Base-by-base conservation (phyloP, 1,140 invertebrate species). In the Sipha flava region DNA sequence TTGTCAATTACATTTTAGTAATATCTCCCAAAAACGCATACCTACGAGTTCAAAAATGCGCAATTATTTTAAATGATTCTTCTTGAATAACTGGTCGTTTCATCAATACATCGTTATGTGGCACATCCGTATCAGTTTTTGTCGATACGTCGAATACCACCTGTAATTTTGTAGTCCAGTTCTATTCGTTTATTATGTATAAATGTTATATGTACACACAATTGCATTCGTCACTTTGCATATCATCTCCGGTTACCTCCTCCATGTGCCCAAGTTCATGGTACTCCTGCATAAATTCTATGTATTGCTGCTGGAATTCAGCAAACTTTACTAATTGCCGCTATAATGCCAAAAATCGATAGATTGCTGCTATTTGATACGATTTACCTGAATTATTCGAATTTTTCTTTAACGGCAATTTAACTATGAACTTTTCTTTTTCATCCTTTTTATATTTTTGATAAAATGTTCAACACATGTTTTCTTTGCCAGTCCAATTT, bases 91-190 rank as follows among this genome's bases (percentile, higher is more conserved):
- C 82, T 23, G 83, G 80, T 23, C 82, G 81, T 1, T 72, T 73
- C 7, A 80, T 49, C 18, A 84, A 72, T 37, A 52, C 57, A 29
- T 85, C 82, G 80, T 86, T 86, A 0, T 86, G 80, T 0, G 83
- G 84, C 14, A 81, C 12, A n/a, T 77, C 80, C n/a, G 79, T 80
- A 54, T 26, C 70, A 1, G 79, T 62, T 47, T 82, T 82, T 2
- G 82, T 82, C 12, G 81, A 83, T 0, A 81, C 85, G 31, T 80
- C 29, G 66, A 80, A 73, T n/a, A 81, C 64, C 10, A 81, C 54
- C 16, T 77, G 59, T 23, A 59, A 7, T n/a, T 14, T 31, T 12
- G 62, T 81, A n/a, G 77, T 68, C 7, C 18, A 5, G 31, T 45
- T 80, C 7, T 70, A 37, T 37, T 64, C 18, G 29, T 80, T 80